Conservation (phyloP, 2,888 invertebrate genomes). For the Caenorhabditis afra region DNA sequence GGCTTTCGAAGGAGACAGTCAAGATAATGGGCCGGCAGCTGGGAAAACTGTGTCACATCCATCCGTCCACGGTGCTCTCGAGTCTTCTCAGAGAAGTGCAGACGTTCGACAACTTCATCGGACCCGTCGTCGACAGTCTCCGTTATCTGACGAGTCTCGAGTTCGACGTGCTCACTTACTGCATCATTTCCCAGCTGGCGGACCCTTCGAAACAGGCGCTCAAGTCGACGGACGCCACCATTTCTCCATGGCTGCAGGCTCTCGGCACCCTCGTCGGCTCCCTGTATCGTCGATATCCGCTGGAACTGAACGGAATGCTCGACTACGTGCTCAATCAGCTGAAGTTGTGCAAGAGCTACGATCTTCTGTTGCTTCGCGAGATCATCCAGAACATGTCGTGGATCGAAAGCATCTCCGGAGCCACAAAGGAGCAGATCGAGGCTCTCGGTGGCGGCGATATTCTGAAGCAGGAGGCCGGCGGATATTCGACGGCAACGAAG, state of each 20-base stretch:
- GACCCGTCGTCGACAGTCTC: slow-evolving; percentile 96
- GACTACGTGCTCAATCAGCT: slow-evolving; percentile 98
- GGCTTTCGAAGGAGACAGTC: slow-evolving; percentile 95
- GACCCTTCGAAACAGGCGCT: slow-evolving; percentile 86
- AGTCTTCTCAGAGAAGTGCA: slow-evolving; percentile 89
- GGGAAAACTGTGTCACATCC: slow-evolving; percentile 96
- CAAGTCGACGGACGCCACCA: slow-evolving; percentile 92
- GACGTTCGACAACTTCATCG: slow-evolving; percentile 93
- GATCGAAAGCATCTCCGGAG: slow-evolving; percentile 95
- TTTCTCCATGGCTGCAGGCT: slow-evolving; percentile 86
- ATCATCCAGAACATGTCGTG: slow-evolving; percentile 99
- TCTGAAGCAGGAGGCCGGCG: slow-evolving; percentile 94
- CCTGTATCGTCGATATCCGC: slow-evolving; percentile 92
- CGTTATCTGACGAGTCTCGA: slow-evolving; percentile 95
- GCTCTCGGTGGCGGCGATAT: slow-evolving; percentile 98
- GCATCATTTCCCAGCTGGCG: slow-evolving; percentile 93
- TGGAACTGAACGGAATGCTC: slow-evolving; percentile 93
- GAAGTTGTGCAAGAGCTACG: slow-evolving; percentile 93
- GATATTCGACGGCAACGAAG: slow-evolving; percentile 96
- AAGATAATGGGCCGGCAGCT: slow-evolving; percentile 95
- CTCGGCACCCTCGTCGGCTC: slow-evolving; percentile 95
- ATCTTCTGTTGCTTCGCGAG: slow-evolving; percentile 91
- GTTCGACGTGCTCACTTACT: slow-evolving; percentile 95
- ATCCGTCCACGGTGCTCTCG: slow-evolving; percentile 95
- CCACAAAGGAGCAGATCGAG: slow-evolving; percentile 95